Evolutionary conservation across 2,888 invertebrate species (phyloP).

Genomic region (Thumatha senex): DNA sequence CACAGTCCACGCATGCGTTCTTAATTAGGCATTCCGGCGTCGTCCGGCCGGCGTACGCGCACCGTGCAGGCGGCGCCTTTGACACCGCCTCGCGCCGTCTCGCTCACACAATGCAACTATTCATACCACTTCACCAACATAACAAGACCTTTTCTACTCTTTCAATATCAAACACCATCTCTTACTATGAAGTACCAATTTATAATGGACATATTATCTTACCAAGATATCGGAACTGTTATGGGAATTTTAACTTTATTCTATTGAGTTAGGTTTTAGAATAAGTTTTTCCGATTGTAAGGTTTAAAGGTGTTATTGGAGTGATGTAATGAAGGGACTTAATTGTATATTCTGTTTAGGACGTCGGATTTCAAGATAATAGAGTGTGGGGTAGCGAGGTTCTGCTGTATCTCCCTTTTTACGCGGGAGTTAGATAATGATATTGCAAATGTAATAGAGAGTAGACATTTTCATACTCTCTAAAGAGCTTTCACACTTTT

Average conservation of each 20-base stretch:
- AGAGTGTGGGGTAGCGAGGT: constrained; percentile 49
- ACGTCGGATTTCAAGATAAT: constrained; percentile 65
- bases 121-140: constrained; percentile 54
- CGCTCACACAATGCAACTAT: constrained; percentile 77
- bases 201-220: constrained; percentile 49
- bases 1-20: constrained; percentile 78
- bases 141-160: constrained; percentile 45
- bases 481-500: no score
- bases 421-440: constrained; percentile 25
- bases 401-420: constrained; percentile 47
- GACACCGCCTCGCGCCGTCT: constrained; percentile 62
- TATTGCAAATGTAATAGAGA: neutral
- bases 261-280: constrained; percentile 24
- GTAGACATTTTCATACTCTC: no score
- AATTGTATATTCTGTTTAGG: constrained; percentile 79
- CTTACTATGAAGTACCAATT: constrained; percentile 45
- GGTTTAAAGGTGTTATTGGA: constrained; percentile 78
- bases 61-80: constrained; percentile 72
- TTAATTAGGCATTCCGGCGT: constrained; percentile 81
- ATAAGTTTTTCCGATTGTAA: constrained; percentile 19
- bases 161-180: constrained; percentile 69
- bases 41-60: constrained; percentile 78
- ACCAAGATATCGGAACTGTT: constrained; percentile 39
- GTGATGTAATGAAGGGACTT: constrained; percentile 81
- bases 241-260: constrained; percentile 25